phyloP scores from a whole-genome alignment of 2,797 vertebrate genomes.

The Macropus fuliginosus region DNA sequence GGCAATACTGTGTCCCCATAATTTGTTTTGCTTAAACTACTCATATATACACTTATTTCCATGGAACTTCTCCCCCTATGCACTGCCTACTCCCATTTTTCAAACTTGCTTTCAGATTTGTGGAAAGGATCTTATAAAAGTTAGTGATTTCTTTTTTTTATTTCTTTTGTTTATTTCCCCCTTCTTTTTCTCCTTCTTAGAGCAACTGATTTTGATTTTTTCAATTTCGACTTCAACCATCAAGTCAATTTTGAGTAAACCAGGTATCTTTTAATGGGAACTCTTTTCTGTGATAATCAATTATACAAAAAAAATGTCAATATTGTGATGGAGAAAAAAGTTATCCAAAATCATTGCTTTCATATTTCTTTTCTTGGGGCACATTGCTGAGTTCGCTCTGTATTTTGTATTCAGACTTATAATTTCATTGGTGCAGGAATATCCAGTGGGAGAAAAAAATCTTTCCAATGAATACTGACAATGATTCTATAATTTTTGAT shows the following conservation, averaged over 20 bases:
- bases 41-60: background rate
- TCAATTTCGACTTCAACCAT: background rate
- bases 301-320: background rate
- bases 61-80: background rate
- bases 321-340: background rate
- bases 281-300: conserved; percentile 32
- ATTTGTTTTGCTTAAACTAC: background rate
- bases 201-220: background rate
- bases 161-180: background rate
- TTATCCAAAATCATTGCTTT: background rate
- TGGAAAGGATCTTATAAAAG: background rate
- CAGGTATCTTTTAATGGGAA: background rate
- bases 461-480: background rate
- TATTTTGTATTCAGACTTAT: background rate
- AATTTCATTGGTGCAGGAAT: background rate
- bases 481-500: background rate
- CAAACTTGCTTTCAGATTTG: background rate
- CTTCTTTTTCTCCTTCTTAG: background rate
- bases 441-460: background rate
- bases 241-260: background rate
- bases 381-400: background rate
- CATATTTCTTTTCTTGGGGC: background rate
- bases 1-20: background rate
- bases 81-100: background rate
- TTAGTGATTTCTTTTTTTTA: background rate